Percentiles rank a stretch among this genome's conserved stretches.
Evolutionary conservation across 2,113 vertebrate genomes (phyloP).

Genomic region (Tiliqua scincoides): DNA sequence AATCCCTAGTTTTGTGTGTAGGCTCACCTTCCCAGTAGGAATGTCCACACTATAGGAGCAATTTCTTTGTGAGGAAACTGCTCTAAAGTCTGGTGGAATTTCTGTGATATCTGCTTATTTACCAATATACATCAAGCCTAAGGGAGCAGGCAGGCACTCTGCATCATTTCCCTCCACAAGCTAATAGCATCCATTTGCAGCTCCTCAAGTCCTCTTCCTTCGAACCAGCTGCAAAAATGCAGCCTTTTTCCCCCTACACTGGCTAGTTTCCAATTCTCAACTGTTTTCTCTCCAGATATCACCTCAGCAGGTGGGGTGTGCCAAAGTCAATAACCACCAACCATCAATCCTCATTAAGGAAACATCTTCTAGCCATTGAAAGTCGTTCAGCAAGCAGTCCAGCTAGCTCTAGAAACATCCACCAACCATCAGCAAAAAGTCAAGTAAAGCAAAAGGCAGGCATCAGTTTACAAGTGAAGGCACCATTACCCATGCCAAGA

Average conservation of each 20-base stretch:
- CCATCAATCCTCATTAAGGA: background rate
- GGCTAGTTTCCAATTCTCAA: background rate
- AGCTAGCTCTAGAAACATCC: background rate
- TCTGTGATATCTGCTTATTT: too few relatives aligned
- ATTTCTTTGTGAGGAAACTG: background rate
- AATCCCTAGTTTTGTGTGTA: background rate
- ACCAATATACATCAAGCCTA: too few relatives aligned
- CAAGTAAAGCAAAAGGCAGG: background rate
- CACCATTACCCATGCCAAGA: background rate
- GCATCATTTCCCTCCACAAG: background rate
- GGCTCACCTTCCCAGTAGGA: background rate
- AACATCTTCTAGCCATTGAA: background rate
- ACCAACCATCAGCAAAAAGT: too few relatives aligned
- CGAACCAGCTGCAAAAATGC: background rate
- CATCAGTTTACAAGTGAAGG: background rate
- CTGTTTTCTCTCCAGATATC: too few relatives aligned
- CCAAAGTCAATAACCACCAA: background rate
- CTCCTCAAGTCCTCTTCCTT: background rate
- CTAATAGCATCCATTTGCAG: background rate
- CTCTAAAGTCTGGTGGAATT: background rate
- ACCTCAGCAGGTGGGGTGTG: background rate
- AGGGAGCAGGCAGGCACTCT: background rate
- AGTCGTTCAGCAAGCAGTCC: background rate
- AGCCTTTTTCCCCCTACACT: background rate
- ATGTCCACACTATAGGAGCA: background rate